These are phyloP conservation scores for Phasianus colchicus DNA, from an alignment of 2,113 vertebrate species.

Conservation along the genomic window DNA sequence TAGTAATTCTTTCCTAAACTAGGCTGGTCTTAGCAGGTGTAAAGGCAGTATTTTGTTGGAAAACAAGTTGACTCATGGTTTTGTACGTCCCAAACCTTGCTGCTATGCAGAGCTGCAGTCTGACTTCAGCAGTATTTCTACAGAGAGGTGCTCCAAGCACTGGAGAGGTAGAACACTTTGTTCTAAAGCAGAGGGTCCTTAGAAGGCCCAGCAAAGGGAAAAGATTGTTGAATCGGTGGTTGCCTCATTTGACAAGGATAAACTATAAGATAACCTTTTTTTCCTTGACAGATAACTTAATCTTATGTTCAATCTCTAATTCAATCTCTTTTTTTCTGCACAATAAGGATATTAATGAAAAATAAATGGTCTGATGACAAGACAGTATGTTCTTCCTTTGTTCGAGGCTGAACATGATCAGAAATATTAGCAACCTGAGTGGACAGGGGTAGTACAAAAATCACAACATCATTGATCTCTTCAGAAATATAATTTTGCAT, in stretches of 20 bases:
- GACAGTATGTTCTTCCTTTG: neutral
- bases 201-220: neutral
- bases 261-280: neutral
- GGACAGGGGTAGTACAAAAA: neutral
- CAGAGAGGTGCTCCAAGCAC: neutral
- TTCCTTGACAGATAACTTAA: neutral
- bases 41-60: neutral
- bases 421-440: neutral
- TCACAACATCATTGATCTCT: neutral
- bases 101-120: neutral
- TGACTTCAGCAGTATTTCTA: neutral
- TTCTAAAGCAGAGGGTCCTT: neutral
- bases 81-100: neutral
- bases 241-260: neutral
- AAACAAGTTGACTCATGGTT: neutral
- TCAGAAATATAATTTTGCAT: slow-evolving; percentile 10
- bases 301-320: neutral
- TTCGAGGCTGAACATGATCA: neutral
- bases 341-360: neutral
- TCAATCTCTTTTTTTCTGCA: neutral
- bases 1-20: neutral
- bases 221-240: neutral
- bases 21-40: neutral
- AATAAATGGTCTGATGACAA: slow-evolving; percentile 2
- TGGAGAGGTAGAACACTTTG: neutral